phyloP scores from a whole-genome alignment of 2,888 invertebrate genomes.

The Ligdia adustata region DNA sequence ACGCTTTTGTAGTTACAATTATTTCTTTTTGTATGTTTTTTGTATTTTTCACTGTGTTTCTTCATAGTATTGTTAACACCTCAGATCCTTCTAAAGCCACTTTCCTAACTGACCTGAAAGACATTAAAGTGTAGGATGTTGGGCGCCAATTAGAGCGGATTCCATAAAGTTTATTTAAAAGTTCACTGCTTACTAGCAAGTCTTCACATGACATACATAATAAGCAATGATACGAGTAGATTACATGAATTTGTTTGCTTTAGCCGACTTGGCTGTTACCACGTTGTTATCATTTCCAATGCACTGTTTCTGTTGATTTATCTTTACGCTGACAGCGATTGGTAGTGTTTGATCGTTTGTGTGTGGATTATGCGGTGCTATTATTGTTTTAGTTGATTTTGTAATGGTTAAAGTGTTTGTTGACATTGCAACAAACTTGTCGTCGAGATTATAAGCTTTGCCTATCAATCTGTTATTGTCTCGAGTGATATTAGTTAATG shows the following conservation, averaged over 20 bases:
- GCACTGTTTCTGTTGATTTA: conserved; percentile 30
- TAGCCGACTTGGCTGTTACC: conserved; percentile 13
- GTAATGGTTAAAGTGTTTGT: conserved; percentile 4
- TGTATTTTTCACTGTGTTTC: no score
- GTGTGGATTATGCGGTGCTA: background rate
- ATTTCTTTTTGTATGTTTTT: no score
- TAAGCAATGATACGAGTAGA: no score
- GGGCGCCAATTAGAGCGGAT: background rate
- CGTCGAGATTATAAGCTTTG: no score
- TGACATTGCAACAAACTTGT: background rate
- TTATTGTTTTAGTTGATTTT: background rate
- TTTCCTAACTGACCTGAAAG: no score
- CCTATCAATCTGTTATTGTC: no score
- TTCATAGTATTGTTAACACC: no score
- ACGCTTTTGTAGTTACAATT: no score
- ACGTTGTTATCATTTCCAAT: conserved; percentile 31
- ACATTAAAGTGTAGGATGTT: background rate
- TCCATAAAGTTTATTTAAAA: conserved; percentile 5
- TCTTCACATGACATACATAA: no score
- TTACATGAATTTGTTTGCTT: conserved; percentile 22
- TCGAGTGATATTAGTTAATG: no score
- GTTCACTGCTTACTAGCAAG: conserved; percentile 2
- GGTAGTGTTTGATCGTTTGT: conserved; percentile 26
- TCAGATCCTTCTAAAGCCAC: no score
- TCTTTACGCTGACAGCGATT: conserved; percentile 22